Evolutionary conservation across 1,140 invertebrate genomes (phyloP).

Genomic region (Leptoteleia sp.): DNA sequence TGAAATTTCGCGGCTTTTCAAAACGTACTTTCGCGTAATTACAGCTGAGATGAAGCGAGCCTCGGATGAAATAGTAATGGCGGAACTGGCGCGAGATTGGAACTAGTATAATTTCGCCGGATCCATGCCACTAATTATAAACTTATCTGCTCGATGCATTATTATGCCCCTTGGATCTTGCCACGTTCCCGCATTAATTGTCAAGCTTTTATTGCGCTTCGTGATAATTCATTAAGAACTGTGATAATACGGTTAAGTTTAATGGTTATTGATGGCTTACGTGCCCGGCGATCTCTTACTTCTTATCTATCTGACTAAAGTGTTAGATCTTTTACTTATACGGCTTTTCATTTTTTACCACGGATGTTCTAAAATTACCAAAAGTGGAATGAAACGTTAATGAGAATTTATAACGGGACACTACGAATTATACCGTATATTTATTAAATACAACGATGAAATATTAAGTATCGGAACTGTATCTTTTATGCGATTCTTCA

Average conservation of each 20-base stretch:
- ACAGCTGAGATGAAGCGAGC: constrained; percentile 4
- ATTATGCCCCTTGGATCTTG: constrained; percentile 47
- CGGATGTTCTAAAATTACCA: constrained; percentile 13
- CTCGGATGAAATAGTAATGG: constrained; percentile 38
- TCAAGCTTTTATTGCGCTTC: constrained; percentile 55
- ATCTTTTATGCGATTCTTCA: too few species aligned
- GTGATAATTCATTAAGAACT: constrained; percentile 63
- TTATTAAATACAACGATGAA: too few species aligned
- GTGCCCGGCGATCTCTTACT: constrained; percentile 38
- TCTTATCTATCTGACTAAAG: constrained; percentile 22
- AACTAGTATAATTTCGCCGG: constrained; percentile 49
- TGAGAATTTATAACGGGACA: too few species aligned
- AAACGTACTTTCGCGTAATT: constrained; percentile 47
- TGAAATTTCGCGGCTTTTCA: constrained; percentile 37
- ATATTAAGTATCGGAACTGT: too few species aligned
- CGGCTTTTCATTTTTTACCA: neutral
- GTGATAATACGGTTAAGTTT: constrained; percentile 61
- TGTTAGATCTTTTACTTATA: constrained; percentile 9
- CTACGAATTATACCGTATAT: too few species aligned
- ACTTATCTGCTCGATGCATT: constrained; percentile 57
- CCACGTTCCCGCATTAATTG: constrained; percentile 58
- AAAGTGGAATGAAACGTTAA: too few species aligned
- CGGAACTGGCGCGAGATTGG: constrained; percentile 39
- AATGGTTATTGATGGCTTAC: constrained; percentile 58
- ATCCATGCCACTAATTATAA: constrained; percentile 63